Evolutionary conservation across 1,140 invertebrate species (phyloP), one percentile per base, ranked within the genome.

Genomic region (Pristionchus pacificus): DNA sequence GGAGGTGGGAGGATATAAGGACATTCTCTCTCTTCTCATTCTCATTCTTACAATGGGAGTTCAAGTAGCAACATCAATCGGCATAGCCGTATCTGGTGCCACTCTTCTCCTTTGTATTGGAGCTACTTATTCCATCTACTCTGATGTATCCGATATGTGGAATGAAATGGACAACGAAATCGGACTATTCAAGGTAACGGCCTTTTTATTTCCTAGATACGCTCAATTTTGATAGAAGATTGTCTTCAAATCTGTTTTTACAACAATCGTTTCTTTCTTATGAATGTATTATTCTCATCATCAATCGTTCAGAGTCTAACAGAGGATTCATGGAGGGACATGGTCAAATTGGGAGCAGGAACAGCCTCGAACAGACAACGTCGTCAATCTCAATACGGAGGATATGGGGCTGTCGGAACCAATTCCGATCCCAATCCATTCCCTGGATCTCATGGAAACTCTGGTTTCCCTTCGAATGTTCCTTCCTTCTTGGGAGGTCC

Each of bases 281-380:
- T 19, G 24, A 57, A 57, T 57, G 55, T 24, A 57, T 0, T 19
- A 19, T 24, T 24, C 19, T 19, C 24, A 19, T 0, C 55, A 49
- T 61, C 60, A 27, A 27, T 1, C 49, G 10, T 74, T 58, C 30
- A 76, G 74, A 24, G 38, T 31, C 65, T 73, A 24, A 74, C 72
- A 6, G 74, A 78, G 25, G 75, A 71, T 57, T 32, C 77, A 27
- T 78, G 77, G 77, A 68, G 61, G n/a, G 75, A 78, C 55, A 77
- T 78, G 75, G 64, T 78, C 19, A 71, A 68, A 25, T 38, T 78
- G 55, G 75, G 77, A 24, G 75, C 69, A 33, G 74, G 74, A 6
- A 60, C 69, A 59, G 32, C 74, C 58, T 55, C 70, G 1, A 72
- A 72, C 59, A 62, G 77, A 59, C 57, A 69, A 33, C 71, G 77